Conservation (phyloP, 2,797 vertebrate genomes). For the Lophius americanus region DNA sequence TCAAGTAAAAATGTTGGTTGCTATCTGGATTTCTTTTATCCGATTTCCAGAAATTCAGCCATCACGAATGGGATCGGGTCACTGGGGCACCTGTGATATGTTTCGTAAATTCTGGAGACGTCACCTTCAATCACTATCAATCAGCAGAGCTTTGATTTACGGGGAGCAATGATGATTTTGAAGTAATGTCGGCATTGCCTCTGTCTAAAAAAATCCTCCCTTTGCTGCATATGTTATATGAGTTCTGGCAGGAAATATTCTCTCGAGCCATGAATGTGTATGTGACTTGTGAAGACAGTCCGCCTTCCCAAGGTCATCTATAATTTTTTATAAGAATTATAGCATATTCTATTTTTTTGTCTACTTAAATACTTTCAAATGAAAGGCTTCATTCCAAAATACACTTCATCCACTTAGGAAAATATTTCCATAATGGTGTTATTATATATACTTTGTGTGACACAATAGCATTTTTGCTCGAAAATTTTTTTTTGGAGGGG, state of each 20-base stretch:
- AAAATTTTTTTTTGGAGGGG: constrained; percentile 18
- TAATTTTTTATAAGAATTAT: constrained; percentile 22
- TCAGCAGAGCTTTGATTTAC: constrained; percentile 43
- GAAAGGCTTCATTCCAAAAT: constrained; percentile 42
- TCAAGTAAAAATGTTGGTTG: constrained; percentile 8
- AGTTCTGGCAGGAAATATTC: constrained; percentile 55
- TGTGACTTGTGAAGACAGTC: constrained; percentile 55
- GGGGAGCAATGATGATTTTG: constrained; percentile 46
- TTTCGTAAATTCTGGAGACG: constrained; percentile 41
- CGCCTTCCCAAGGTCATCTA: constrained; percentile 46
- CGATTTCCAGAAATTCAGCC: constrained; percentile 19
- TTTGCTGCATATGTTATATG: constrained; percentile 26
- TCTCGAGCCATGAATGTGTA: constrained; percentile 49
- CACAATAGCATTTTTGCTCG: constrained; percentile 3
- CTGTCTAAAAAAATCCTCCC: constrained; percentile 38
- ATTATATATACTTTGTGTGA: constrained; percentile 48
- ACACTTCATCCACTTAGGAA: constrained; percentile 44
- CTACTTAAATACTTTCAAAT: constrained; percentile 40
- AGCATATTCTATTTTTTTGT: constrained; percentile 26
- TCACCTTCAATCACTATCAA: constrained; percentile 52
- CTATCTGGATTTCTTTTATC: constrained; percentile 31
- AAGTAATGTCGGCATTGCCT: constrained; percentile 24
- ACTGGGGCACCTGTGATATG: constrained; percentile 24
- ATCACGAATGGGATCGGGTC: constrained; percentile 22
- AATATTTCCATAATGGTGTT: constrained; percentile 37